phyloP scores from a whole-genome alignment of 1,140 invertebrate genomes.

The Drosophila suzukii region DNA sequence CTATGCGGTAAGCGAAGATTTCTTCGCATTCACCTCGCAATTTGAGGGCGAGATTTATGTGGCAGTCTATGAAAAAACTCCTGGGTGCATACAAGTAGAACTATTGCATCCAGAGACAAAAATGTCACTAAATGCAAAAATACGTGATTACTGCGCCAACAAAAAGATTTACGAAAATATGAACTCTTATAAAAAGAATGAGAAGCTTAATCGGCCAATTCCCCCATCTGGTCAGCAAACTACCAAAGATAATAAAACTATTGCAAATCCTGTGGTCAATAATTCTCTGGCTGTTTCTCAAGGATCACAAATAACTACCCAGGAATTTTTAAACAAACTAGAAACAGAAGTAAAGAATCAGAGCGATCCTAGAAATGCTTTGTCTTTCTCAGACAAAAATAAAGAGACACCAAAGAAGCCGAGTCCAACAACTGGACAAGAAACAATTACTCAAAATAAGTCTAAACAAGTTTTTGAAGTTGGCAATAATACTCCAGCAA shows the following conservation, averaged over 20 bases:
- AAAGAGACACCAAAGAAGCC: not conserved
- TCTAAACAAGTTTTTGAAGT: not conserved
- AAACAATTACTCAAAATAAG: not conserved
- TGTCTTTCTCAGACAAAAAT: not conserved
- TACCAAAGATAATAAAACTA: not conserved
- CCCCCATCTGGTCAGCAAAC: too few relatives aligned
- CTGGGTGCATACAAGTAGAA: slow-evolving; percentile 25
- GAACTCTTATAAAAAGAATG: not conserved
- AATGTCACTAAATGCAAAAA: slow-evolving; percentile 38
- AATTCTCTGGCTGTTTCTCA: not conserved
- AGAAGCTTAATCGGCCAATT: not conserved
- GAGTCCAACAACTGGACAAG: too few relatives aligned
- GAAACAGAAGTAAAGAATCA: not conserved
- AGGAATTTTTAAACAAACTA: not conserved
- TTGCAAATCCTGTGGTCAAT: not conserved
- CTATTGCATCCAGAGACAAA: slow-evolving; percentile 21
- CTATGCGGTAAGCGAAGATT: slow-evolving; percentile 11
- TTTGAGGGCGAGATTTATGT: slow-evolving; percentile 39
- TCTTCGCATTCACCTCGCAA: slow-evolving; percentile 13
- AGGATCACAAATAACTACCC: not conserved
- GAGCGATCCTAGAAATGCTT: not conserved
- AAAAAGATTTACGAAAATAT: slow-evolving; percentile 1
- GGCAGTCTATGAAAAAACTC: not conserved
- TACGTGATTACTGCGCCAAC: slow-evolving; percentile 25
- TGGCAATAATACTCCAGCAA: not conserved